These are phyloP conservation scores for Cassiopea xamachana DNA, from an alignment of 30 jellyfish, hydroid and myxozoan genomes.

Conservation along the genomic window DNA sequence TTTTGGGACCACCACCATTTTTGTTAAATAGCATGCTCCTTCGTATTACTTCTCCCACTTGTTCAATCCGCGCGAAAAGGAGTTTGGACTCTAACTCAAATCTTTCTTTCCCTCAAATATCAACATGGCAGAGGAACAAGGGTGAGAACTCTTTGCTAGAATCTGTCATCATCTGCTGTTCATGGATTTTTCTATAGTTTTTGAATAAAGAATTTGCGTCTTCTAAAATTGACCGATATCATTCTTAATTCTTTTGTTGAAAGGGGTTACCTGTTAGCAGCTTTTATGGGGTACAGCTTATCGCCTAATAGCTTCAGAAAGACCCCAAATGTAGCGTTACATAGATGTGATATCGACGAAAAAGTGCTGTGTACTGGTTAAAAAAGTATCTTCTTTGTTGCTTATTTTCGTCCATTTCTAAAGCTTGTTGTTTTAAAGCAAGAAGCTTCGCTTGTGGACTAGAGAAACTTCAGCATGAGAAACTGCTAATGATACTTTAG, in stretches of 20 bases:
- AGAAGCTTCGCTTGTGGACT: constrained; percentile 81
- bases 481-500: background rate
- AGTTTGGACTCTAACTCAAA: constrained; percentile 48
- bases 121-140: constrained; percentile 62
- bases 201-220: background rate
- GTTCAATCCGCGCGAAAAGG: constrained; percentile 5
- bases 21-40: constrained; percentile 5
- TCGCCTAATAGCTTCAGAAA: too few relatives aligned
- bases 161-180: background rate
- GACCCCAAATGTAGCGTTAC: too few relatives aligned
- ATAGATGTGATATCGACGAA: too few relatives aligned
- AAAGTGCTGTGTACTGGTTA: too few relatives aligned
- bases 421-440: constrained; percentile 61
- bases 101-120: constrained; percentile 39
- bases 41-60: background rate
- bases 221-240: background rate
- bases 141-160: constrained; percentile 9
- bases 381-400: background rate
- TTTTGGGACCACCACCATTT: too few relatives aligned
- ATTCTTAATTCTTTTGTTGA: background rate
- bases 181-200: background rate
- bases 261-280: too few relatives aligned
- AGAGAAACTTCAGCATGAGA: constrained; percentile 17
- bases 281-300: too few relatives aligned
- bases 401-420: constrained; percentile 59